Conservation (phyloP, 2,797 vertebrate genomes). For the Sebastes kiyomatsui region DNA sequence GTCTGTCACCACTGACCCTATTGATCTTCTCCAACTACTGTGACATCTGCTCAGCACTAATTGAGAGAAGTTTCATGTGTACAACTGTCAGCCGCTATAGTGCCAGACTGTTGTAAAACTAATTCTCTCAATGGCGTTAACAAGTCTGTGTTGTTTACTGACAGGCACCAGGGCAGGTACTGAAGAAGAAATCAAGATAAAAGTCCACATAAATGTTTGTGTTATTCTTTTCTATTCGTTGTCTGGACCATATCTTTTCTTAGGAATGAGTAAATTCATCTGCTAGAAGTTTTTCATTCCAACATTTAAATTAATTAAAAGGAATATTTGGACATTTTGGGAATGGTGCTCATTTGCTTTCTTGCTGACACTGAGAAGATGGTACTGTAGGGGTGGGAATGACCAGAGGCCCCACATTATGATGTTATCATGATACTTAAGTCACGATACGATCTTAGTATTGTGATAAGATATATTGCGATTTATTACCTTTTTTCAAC, state of each 20-base stretch:
- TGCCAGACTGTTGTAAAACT: constrained; percentile 62
- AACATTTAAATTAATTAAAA: neutral
- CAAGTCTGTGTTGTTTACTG: constrained; percentile 47
- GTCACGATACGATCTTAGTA: too few species aligned
- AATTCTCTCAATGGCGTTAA: constrained; percentile 54
- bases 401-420: too few species aligned
- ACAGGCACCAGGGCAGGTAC: neutral
- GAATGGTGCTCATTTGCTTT: neutral
- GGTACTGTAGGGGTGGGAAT: too few species aligned
- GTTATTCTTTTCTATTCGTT: neutral
- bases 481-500: too few species aligned
- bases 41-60: constrained; percentile 77
- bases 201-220: neutral
- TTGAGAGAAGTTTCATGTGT: constrained; percentile 60
- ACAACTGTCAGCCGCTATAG: constrained; percentile 52
- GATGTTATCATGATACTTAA: too few species aligned
- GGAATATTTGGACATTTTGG: neutral
- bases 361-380: neutral
- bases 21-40: constrained; percentile 67
- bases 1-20: constrained; percentile 67
- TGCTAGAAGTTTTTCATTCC: neutral
- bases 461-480: too few species aligned
- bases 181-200: neutral
- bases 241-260: neutral
- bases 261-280: neutral